A percentile compares a stretch with the other conserved stretches of the same genome.
These are phyloP conservation scores for Palloptera scutellata DNA, from an alignment of 2,888 invertebrate species.

Conservation along the genomic window DNA sequence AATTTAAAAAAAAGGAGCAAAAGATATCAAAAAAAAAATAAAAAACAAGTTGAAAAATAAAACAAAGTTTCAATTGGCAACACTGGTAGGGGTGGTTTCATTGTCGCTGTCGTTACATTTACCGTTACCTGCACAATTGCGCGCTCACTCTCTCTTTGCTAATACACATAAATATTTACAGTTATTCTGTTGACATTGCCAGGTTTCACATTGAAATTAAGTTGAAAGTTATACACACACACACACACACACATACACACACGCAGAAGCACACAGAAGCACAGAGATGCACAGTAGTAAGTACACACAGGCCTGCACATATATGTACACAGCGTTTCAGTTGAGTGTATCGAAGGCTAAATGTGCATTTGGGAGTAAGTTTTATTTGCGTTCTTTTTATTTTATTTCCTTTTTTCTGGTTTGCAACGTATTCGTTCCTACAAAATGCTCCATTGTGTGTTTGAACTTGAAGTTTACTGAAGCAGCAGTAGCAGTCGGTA, in stretches of 20 bases:
- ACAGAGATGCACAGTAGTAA: too few relatives aligned
- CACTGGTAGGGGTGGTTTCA: not conserved
- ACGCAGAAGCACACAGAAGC: too few relatives aligned
- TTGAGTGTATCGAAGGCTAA: conserved; percentile 9
- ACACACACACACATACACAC: too few relatives aligned
- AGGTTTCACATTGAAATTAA: conserved; percentile 27
- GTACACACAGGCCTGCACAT: too few relatives aligned
- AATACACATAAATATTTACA: conserved; percentile 7
- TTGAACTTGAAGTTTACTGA: not conserved
- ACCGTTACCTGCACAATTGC: too few relatives aligned
- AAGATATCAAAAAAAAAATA: not conserved
- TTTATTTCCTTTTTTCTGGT: too few relatives aligned
- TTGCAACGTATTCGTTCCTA: too few relatives aligned
- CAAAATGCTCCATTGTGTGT: conserved; percentile 11
- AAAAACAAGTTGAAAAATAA: too few relatives aligned
- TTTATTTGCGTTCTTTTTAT: not conserved
- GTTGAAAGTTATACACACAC: conserved; percentile 22
- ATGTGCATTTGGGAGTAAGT: conserved; percentile 22
- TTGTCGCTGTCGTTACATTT: not conserved
- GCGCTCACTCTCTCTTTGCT: not conserved
- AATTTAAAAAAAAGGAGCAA: conserved; percentile 29
- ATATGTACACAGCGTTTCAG: too few relatives aligned
- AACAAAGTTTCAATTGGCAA: conserved; percentile 26
- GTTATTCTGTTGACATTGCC: conserved; percentile 5
- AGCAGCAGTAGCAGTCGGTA: too few relatives aligned